A percentile compares a stretch with the other conserved stretches of the same genome.
These are phyloP conservation scores for Brachyistius frenatus DNA, from an alignment of 2,113 vertebrate species.

Conservation along the genomic window DNA sequence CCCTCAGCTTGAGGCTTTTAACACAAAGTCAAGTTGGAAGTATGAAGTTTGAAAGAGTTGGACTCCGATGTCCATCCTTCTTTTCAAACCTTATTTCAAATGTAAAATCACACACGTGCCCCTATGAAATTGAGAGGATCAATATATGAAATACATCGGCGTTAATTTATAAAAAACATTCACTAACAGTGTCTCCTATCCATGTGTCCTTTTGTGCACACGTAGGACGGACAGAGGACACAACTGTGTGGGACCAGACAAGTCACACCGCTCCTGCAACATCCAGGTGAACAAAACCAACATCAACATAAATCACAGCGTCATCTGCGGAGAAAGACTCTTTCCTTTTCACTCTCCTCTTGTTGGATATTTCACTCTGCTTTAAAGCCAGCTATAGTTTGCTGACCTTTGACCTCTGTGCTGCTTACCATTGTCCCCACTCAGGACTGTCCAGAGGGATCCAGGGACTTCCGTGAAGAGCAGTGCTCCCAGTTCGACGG, in stretches of 20 bases:
- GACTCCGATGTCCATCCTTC: no score
- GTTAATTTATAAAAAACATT: no score
- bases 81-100: no score
- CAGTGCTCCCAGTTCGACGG: constrained; percentile 93
- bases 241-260: constrained; percentile 90
- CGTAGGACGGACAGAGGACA: constrained; percentile 89
- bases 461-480: constrained; percentile 92
- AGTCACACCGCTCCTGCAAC: constrained; percentile 89
- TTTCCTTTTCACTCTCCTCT: background rate
- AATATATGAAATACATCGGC: no score
- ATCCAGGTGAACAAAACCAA: constrained; percentile 85
- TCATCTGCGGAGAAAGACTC: background rate
- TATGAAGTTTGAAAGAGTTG: no score
- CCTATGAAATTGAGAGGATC: no score
- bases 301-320: background rate
- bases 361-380: background rate
- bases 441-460: constrained; percentile 91
- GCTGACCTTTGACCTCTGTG: constrained; percentile 7
- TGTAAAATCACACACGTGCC: no score
- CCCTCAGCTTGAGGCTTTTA: no score
- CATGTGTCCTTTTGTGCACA: background rate
- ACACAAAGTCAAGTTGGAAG: no score
- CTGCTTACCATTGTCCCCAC: background rate
- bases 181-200: background rate
- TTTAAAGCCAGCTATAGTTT: background rate